phyloP scores from a whole-genome alignment of 2,888 invertebrate genomes.

The Thecocarcelia acutangulata region DNA sequence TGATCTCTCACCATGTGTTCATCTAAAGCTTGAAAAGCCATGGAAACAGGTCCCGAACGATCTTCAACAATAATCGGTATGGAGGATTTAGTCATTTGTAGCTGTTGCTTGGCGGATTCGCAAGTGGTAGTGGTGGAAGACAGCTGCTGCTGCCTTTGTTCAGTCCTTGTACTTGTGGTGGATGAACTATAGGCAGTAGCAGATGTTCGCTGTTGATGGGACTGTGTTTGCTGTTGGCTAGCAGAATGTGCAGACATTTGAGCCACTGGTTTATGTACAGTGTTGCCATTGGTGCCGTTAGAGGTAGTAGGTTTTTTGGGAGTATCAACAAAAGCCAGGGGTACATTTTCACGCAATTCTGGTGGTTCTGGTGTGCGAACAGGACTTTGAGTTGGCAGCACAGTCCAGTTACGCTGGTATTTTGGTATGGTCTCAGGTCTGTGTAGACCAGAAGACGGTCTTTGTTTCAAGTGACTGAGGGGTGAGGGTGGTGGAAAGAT shows the following conservation, averaged over 20 bases:
- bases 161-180: constrained; percentile 55
- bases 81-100: constrained; percentile 70
- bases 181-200: constrained; percentile 70
- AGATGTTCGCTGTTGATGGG: constrained; percentile 67
- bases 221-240: constrained; percentile 53
- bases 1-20: constrained; percentile 82
- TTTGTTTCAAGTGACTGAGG: constrained; percentile 77
- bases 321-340: constrained; percentile 81
- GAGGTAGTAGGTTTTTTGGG: constrained; percentile 72
- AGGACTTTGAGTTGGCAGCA: constrained; percentile 83
- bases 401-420: constrained; percentile 85
- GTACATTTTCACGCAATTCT: constrained; percentile 82
- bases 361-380: constrained; percentile 84
- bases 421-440: constrained; percentile 85
- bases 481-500: constrained; percentile 80
- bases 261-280: constrained; percentile 63
- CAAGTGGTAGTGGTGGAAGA: constrained; percentile 40
- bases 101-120: constrained; percentile 55
- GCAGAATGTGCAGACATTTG: constrained; percentile 67
- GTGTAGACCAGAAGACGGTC: constrained; percentile 83
- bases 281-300: constrained; percentile 66
- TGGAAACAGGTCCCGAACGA: constrained; percentile 83
- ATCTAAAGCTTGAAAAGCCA: constrained; percentile 86
- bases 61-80: constrained; percentile 81
- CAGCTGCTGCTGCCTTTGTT: constrained; percentile 70